Percentiles rank a stretch among this genome's conserved stretches.
phyloP scores from a whole-genome alignment of 2,888 invertebrate genomes.

The Boloria selene region DNA sequence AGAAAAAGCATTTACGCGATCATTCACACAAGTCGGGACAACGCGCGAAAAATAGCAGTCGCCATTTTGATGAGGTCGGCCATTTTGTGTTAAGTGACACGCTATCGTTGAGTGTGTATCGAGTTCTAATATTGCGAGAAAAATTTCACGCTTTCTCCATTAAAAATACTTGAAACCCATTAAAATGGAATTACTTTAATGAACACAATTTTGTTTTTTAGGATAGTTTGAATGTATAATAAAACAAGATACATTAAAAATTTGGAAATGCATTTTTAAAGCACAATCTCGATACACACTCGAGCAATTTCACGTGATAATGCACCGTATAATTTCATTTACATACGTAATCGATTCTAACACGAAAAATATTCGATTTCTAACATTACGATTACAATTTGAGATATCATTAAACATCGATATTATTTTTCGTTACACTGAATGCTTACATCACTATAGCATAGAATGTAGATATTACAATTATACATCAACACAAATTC shows the following conservation, averaged over 20 bases:
- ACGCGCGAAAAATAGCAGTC: slow-evolving; percentile 23
- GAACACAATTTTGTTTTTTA: slow-evolving; percentile 6
- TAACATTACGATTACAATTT: slow-evolving; percentile 10
- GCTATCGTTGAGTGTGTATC: slow-evolving; percentile 20
- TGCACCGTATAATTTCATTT: slow-evolving; percentile 16
- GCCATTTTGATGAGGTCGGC: slow-evolving; percentile 32
- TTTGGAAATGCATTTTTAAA: not conserved
- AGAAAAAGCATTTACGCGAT: slow-evolving; percentile 41
- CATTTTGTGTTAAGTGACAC: slow-evolving; percentile 24
- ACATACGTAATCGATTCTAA: not conserved
- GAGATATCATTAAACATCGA: slow-evolving; percentile 16
- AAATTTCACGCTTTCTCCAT: not conserved
- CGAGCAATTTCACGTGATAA: slow-evolving; percentile 6
- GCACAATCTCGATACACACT: slow-evolving; percentile 14
- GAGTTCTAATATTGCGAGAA: slow-evolving; percentile 10
- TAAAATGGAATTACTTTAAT: slow-evolving; percentile 2
- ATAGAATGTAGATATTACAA: slow-evolving; percentile 1
- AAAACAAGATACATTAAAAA: not conserved
- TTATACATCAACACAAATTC: not conserved
- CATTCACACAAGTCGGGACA: slow-evolving; percentile 33
- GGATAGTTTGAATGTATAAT: too few relatives aligned
- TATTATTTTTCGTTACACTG: slow-evolving; percentile 3
- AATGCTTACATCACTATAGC: slow-evolving; percentile 2
- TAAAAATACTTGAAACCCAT: not conserved
- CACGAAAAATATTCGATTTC: not conserved